Conservation (phyloP, 1,140 invertebrate genomes). For the Dolichoris vasculosae region DNA sequence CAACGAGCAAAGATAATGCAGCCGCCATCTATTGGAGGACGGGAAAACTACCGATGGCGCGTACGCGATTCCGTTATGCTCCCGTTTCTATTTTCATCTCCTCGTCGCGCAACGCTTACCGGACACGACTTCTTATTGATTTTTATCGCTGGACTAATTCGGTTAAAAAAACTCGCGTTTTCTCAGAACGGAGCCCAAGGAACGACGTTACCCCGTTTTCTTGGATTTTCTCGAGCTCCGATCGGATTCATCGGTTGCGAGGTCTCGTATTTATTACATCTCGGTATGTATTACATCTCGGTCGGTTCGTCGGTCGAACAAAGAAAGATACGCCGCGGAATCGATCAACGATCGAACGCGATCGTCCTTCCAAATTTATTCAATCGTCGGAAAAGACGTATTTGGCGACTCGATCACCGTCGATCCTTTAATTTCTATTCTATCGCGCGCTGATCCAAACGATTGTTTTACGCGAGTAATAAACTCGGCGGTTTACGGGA, state of each 20-base stretch:
- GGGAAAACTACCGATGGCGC: constrained; percentile 62
- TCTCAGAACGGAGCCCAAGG: background rate
- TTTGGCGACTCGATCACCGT: background rate
- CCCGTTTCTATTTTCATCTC: constrained; percentile 50
- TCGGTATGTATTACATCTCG: background rate
- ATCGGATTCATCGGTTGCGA: no score
- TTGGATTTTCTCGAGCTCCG: no score
- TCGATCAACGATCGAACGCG: background rate
- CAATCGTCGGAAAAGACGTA: background rate
- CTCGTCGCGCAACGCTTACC: background rate
- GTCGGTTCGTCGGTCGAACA: background rate
- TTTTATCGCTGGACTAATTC: constrained; percentile 23
- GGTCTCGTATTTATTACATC: no score
- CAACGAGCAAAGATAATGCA: constrained; percentile 70
- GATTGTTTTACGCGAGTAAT: background rate
- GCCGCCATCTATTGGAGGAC: constrained; percentile 72
- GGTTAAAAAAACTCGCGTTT: background rate
- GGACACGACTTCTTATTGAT: constrained; percentile 10
- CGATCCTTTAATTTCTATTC: background rate
- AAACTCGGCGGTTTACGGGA: background rate
- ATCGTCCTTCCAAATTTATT: background rate
- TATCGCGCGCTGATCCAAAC: background rate
- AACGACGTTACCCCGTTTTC: no score
- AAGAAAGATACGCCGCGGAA: background rate
- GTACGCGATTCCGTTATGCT: constrained; percentile 48